Evolutionary conservation across 2,888 invertebrate genomes (phyloP), one percentile per base, ranked within the genome.

Genomic region (Apoda limacodes): DNA sequence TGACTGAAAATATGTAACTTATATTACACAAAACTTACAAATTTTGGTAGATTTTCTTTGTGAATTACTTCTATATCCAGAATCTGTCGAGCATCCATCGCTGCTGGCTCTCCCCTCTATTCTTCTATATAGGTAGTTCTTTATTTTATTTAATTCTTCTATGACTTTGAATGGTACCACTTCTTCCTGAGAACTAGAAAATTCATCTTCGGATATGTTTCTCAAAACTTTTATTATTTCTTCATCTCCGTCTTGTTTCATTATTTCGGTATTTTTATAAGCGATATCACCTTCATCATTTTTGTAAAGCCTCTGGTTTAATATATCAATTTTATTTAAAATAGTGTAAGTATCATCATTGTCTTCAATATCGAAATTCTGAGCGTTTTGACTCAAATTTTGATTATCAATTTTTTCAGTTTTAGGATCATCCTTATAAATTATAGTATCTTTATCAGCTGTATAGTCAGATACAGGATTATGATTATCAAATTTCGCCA

Each of bases 91-190:
- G 32, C 36, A 44, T 0, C 52, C 52, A 10, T 55, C 56, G 4
- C 28, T 39, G 7, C 36, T 46, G 2, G 35, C 31, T 22, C 37
- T 46, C 22, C 46, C 51, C 0, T 52, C 50, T 2, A 23, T 33
- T 19, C 36, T 45, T 30, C 29, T 62, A 21, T 47, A 53, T 21
- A 74, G 49, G 46, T 49, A 68, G 2, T 29, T 40, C 32, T 67
- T 71, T 0, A 74, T 42, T 44, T 56, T 68, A 35, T 60, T 70
- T 10, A 71, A 48, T 39, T 72, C 75, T 45, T 69, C 66, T 13
- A 76, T 34, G 6, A 72, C 59, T 60, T 76, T 75, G 23, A 66
- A 75, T 0, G 75, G 58, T 3, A 78, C 44, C 2, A 50, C 37
- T 41, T 62, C 56, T 9, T 14, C 24, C 44, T 54, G 48, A 1